Conservation (phyloP, 2,797 vertebrate species). For the Enteromius argenteus region DNA sequence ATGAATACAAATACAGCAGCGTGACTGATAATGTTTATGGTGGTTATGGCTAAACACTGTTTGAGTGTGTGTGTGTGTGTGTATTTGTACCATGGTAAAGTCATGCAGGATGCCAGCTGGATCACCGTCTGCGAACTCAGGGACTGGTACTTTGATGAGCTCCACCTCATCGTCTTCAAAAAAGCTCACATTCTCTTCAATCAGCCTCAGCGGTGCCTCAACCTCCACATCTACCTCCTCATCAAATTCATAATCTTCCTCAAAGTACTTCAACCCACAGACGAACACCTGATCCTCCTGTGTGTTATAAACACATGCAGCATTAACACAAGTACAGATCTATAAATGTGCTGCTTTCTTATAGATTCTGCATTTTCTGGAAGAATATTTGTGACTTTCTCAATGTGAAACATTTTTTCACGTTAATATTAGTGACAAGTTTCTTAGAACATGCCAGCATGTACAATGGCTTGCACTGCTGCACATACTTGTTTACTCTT, state of each 20-base stretch:
- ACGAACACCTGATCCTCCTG: slow-evolving; percentile 69
- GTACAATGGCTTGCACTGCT: not conserved
- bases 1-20: not conserved
- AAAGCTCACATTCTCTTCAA: slow-evolving; percentile 88
- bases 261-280: slow-evolving; percentile 77
- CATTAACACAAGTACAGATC: slow-evolving; percentile 1
- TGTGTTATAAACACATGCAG: slow-evolving; percentile 5
- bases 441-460: not conserved
- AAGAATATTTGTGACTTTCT: not conserved
- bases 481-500: not conserved
- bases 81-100: slow-evolving; percentile 87
- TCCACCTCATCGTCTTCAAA: slow-evolving; percentile 89
- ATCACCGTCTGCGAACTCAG: slow-evolving; percentile 91
- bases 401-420: too few relatives aligned
- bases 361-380: not conserved
- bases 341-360: not conserved
- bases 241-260: slow-evolving; percentile 82
- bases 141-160: slow-evolving; percentile 92
- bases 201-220: slow-evolving; percentile 73
- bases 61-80: not conserved
- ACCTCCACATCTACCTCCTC: slow-evolving; percentile 63
- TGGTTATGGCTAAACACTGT: not conserved
- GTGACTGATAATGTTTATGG: not conserved
- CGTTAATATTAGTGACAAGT: not conserved
- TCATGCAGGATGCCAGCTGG: slow-evolving; percentile 96